These are phyloP conservation scores for Gambusia yucatana DNA, from an alignment of 2,797 vertebrate genomes.

Conservation along the genomic window DNA sequence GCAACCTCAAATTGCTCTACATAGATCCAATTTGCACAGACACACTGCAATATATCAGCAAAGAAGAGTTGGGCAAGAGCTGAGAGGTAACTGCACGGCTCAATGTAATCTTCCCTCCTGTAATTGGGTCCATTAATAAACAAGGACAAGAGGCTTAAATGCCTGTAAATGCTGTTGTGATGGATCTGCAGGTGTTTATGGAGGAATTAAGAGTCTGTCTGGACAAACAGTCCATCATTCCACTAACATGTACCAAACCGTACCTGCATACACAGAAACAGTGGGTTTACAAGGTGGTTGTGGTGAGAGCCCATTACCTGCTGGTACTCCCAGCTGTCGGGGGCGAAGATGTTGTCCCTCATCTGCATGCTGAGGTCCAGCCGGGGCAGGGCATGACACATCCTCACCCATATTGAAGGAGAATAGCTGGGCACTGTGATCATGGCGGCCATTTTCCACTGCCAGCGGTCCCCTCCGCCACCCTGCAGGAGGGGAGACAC, in stretches of 20 bases:
- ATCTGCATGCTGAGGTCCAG: slow-evolving; percentile 85
- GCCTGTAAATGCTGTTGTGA: slow-evolving; percentile 13
- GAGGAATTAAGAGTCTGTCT: slow-evolving; percentile 22
- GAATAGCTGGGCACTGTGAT: slow-evolving; percentile 82
- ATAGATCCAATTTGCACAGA: slow-evolving; percentile 16
- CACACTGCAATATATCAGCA: slow-evolving; percentile 8
- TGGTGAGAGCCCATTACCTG: slow-evolving; percentile 75
- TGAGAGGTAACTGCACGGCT: slow-evolving; percentile 3
- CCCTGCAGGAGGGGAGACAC: slow-evolving; percentile 52
- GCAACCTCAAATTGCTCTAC: slow-evolving; percentile 7
- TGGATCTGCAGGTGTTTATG: slow-evolving; percentile 32
- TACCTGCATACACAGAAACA: slow-evolving; percentile 1
- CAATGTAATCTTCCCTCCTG: slow-evolving; percentile 9
- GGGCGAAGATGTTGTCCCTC: slow-evolving; percentile 81
- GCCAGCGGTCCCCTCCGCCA: slow-evolving; percentile 63
- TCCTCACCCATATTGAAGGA: slow-evolving; percentile 83
- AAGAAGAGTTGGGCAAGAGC: slow-evolving; percentile 11
- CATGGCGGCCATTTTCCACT: slow-evolving; percentile 79
- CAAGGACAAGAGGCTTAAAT: slow-evolving; percentile 26
- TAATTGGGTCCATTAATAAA: slow-evolving; percentile 31
- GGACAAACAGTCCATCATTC: slow-evolving; percentile 31
- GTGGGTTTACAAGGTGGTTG: slow-evolving; percentile 18
- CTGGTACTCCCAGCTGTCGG: slow-evolving; percentile 87
- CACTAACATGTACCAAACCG: slow-evolving; percentile 1
- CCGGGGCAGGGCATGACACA: slow-evolving; percentile 84